Percentiles rank a stretch among this genome's conserved stretches.
Conservation (phyloP, 2,888 invertebrate species). For the Baccha elongata region DNA sequence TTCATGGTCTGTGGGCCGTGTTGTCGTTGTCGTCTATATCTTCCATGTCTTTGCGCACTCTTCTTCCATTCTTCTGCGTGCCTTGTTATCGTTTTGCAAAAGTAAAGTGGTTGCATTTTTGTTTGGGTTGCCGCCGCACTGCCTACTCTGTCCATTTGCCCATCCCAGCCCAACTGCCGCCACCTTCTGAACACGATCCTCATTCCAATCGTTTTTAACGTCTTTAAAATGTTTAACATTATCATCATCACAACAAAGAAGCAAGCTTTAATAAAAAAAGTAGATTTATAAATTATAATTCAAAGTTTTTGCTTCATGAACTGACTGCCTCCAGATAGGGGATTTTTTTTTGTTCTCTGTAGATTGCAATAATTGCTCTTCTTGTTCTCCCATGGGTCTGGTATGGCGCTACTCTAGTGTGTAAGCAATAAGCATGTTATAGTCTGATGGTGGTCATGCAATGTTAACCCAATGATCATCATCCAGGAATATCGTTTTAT, state of each 20-base stretch:
- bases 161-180: slow-evolving; percentile 63
- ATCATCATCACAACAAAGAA: slow-evolving; percentile 61
- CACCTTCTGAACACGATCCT: slow-evolving; percentile 45
- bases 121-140: slow-evolving; percentile 43
- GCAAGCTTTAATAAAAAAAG: slow-evolving; percentile 19
- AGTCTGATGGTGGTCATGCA: slow-evolving; percentile 55
- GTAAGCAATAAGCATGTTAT: slow-evolving; percentile 45
- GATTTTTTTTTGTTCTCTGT: slow-evolving; percentile 28
- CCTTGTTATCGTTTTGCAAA: slow-evolving; percentile 61
- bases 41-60: neutral
- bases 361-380: slow-evolving; percentile 44
- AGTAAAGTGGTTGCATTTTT: slow-evolving; percentile 64
- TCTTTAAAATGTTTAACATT: slow-evolving; percentile 72
- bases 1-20: neutral
- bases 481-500: slow-evolving; percentile 61
- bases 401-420: slow-evolving; percentile 47
- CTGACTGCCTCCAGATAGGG: slow-evolving; percentile 18
- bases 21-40: neutral
- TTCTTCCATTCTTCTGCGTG: neutral
- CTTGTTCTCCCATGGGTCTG: neutral
- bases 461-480: slow-evolving; percentile 59
- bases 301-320: slow-evolving; percentile 24
- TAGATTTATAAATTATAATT: slow-evolving; percentile 64
- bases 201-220: slow-evolving; percentile 40
- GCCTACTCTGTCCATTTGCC: neutral